Evolutionary conservation across 2,113 vertebrate genomes (phyloP), one percentile per base, ranked within the genome.

Genomic region (Polyodon spathula): DNA sequence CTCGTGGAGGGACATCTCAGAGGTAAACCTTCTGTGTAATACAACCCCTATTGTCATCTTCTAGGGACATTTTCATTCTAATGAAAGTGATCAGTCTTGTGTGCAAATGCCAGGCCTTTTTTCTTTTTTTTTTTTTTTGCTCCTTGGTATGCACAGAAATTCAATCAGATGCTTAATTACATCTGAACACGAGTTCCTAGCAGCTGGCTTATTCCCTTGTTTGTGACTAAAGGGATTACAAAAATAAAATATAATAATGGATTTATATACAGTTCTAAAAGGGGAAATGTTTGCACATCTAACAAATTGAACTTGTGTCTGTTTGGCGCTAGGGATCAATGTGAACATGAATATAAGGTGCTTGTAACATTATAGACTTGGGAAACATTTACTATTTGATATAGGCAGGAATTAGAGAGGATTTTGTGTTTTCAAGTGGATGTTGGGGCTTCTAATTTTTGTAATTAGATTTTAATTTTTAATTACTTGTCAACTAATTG

Each of bases 91-190:
- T 82, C 73, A 82, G 76, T 78, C 75, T 84, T 86, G 63, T 81
- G 70, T 86, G 81, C 70, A 79, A 77, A 86, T 81, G 76, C n/a
- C n/a, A n/a, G n/a, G n/a, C n/a, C 69, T 75, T 77, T 73, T 68
- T 72, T 71, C 58, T 66, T 64, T 70, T 58, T 57, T 72, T 15
- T 66, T 51, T 62, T 58, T 16, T 51, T 62, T 60, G 63, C 75
- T 83, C 73, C 82, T 90, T 90, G 79, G 78, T 89, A 89, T 91
- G 89, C 81, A 62, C 74, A 83, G 83, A 92, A 90, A 96, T 94
- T 89, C 86, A 94, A 91, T 96, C 89, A 92, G 84, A 92, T 91
- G 82, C 89, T 92, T 96, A 97, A 95, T 97, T 97, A 93, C 84
- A 86, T 92, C 84, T 91, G 88, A 90, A 90, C 89, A 90, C 73